These are phyloP conservation scores for Pseudopodoces humilis DNA, from an alignment of 2,113 vertebrate genomes.

Conservation along the genomic window DNA sequence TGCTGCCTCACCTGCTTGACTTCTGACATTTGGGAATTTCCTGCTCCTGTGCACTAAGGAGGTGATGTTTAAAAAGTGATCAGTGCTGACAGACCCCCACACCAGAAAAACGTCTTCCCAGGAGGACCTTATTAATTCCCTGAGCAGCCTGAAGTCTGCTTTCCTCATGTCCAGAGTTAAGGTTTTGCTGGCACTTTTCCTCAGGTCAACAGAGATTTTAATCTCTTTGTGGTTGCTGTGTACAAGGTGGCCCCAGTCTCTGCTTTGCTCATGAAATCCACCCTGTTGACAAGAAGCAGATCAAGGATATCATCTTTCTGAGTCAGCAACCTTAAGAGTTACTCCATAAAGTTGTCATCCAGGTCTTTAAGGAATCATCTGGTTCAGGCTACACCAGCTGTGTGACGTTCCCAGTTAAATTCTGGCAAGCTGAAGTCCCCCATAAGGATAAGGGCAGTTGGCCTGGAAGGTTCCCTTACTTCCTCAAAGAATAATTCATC, in stretches of 20 bases:
- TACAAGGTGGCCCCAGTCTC: background rate
- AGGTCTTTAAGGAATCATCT: background rate
- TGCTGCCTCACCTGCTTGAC: background rate
- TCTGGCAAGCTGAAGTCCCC: background rate
- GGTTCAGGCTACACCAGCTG: background rate
- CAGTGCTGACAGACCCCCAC: rapidly evolving
- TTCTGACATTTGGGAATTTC: background rate
- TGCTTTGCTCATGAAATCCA: background rate
- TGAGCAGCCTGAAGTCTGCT: background rate
- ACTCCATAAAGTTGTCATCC: background rate
- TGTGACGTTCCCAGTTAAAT: background rate
- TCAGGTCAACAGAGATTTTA: background rate
- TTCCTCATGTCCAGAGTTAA: background rate
- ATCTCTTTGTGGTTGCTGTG: background rate
- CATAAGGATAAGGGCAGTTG: background rate
- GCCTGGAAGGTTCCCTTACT: background rate
- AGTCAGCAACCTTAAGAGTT: background rate
- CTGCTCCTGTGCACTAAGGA: background rate
- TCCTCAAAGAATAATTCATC: background rate
- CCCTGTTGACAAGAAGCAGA: background rate
- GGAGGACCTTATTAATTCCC: background rate
- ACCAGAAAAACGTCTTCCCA: background rate
- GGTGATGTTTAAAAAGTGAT: background rate
- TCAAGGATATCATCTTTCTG: background rate
- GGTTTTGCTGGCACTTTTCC: background rate